phyloP scores from a whole-genome alignment of 1,140 invertebrate species.

The Macrocentrus cingulum region DNA sequence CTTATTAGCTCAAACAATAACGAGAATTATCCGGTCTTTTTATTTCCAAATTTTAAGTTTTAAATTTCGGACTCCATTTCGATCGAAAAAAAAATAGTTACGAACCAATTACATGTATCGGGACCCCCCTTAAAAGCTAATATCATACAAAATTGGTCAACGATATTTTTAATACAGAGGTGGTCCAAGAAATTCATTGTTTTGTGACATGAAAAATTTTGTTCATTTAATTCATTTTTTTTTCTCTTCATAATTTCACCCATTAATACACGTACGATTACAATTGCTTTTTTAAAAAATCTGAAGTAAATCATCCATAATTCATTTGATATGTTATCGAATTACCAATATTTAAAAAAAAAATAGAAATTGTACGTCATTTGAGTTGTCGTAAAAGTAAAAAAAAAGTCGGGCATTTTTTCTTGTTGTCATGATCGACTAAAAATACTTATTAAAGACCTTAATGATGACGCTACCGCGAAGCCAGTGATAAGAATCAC shows the following conservation, averaged over 20 bases:
- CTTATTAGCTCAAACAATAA: no score
- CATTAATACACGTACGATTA: not conserved
- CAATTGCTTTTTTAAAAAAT: not conserved
- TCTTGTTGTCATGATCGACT: constrained; percentile 15
- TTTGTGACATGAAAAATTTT: constrained; percentile 1
- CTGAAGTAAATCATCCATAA: not conserved
- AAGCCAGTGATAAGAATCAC: constrained; percentile 22
- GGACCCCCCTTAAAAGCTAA: no score
- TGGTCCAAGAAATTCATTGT: not conserved
- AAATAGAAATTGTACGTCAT: constrained; percentile 22
- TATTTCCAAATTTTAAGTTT: no score
- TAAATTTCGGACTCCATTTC: no score
- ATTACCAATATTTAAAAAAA: no score
- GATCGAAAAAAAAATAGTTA: no score
- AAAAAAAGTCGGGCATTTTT: constrained; percentile 10
- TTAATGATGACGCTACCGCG: constrained; percentile 16
- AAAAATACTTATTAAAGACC: constrained; percentile 27
- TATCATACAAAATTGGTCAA: constrained; percentile 28
- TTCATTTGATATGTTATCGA: constrained; percentile 19
- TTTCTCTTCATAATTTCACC: not conserved
- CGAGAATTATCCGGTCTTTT: no score
- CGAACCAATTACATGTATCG: no score
- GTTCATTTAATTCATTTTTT: constrained; percentile 4
- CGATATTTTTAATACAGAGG: constrained; percentile 5
- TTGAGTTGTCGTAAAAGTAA: constrained; percentile 7